phyloP scores from a whole-genome alignment of 2,888 invertebrate species.

The Amphipoea oculea region DNA sequence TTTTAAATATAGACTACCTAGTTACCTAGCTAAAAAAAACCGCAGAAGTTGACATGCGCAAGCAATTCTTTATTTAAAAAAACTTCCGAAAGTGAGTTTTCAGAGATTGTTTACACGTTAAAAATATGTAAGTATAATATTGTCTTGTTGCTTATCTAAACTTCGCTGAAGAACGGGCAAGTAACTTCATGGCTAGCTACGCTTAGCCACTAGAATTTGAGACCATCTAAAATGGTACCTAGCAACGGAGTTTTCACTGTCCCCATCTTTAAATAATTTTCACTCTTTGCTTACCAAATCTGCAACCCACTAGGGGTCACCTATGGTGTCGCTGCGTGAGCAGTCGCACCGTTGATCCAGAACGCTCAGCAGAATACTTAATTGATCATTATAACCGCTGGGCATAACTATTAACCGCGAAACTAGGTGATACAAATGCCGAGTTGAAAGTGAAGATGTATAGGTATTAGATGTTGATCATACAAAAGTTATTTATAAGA shows the following conservation, averaged over 20 bases:
- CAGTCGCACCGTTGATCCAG: too few relatives aligned
- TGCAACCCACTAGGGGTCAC: too few relatives aligned
- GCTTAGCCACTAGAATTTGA: not conserved
- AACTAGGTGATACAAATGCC: too few relatives aligned
- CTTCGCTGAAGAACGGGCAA: not conserved
- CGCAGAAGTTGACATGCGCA: not conserved
- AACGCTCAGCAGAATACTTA: constrained; percentile 8
- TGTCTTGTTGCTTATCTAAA: not conserved
- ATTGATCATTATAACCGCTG: constrained; percentile 14
- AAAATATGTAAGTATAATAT: too few relatives aligned
- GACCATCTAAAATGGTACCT: not conserved
- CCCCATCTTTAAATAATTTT: not conserved
- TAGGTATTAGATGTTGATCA: not conserved
- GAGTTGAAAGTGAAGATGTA: too few relatives aligned
- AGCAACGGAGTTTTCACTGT: not conserved
- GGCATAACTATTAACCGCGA: too few relatives aligned
- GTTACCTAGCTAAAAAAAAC: too few relatives aligned
- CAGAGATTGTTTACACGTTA: too few relatives aligned
- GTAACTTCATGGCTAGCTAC: too few relatives aligned
- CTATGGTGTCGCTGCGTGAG: too few relatives aligned
- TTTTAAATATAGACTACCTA: too few relatives aligned
- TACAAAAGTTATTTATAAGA: not conserved
- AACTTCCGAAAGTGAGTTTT: not conserved
- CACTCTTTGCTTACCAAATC: not conserved
- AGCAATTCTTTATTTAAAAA: not conserved